Evolutionary conservation across 2,113 vertebrate genomes (phyloP), one percentile per base, ranked within the genome.

Genomic region (Xyrauchen texanus): DNA sequence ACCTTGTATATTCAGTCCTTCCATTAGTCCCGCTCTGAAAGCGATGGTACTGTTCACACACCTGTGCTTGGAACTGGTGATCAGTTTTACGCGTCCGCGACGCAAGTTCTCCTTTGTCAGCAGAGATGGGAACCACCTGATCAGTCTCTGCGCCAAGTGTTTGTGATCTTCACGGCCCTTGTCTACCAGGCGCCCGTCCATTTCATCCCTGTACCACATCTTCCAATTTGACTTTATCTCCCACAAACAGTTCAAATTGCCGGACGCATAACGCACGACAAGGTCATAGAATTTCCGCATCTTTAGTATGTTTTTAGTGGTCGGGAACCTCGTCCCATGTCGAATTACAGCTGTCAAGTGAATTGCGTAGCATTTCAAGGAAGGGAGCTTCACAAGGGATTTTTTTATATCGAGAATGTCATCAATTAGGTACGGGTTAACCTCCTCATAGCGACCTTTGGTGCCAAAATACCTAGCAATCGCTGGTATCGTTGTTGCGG

Each of bases 251-350:
- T 60, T 83, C 55, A 81, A 55, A 4, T 74, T 4, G 0, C 77
- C 84, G 0, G 49, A 46, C 1, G 87, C 87, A 7, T 74, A 63
- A 5, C 45, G 63, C 74, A 47, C 81, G 0, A 97, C 87, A 7
- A 95, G 80, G 0, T 82, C 15, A 78, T 95, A 90, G 4, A 98
- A 71, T 53, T 87, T 65, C 64, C 74, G 84, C 91, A 99, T 93
- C 84, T 94, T 93, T 82, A 89, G 87, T 53, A 97, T 85, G 82
- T 96, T 96, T 21, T 93, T 94, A 72, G 70, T 68, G 0, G 96
- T 97, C 0, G 97, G 97, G 87, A 95, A 96, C 77, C 97, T 92
- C 0, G 96, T 97, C 57, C 97, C 97, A 69, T 99, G 97, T 5
- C 96, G 91, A 80, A 97, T 86, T 44, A 99, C 82, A 10, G 94